Conservation (phyloP, 2,888 invertebrate species). For the Colostygia pectinataria region DNA sequence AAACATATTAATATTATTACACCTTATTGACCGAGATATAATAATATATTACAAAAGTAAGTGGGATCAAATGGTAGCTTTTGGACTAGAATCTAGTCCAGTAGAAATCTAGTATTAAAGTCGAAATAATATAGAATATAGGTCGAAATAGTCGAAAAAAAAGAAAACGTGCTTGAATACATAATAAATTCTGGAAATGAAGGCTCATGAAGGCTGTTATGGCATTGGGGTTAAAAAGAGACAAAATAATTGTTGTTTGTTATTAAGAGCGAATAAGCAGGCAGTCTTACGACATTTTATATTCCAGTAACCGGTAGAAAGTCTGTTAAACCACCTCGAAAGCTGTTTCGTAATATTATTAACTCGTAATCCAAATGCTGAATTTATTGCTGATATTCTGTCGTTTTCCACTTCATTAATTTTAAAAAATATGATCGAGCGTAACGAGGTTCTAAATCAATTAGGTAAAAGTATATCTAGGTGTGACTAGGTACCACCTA, state of each 20-base stretch:
- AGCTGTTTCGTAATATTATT: conserved; percentile 46
- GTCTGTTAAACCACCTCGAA: conserved; percentile 40
- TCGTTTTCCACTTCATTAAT: conserved; percentile 22
- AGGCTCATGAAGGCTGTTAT: not conserved
- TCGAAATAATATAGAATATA: too few species aligned
- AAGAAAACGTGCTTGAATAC: not conserved
- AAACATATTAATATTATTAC: too few species aligned
- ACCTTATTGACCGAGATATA: too few species aligned
- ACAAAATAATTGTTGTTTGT: conserved; percentile 4
- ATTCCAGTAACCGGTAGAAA: conserved; percentile 41
- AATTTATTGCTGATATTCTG: conserved; percentile 16
- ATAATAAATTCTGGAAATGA: not conserved
- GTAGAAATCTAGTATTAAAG: too few species aligned
- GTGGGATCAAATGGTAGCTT: too few species aligned
- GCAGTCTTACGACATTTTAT: conserved; percentile 27
- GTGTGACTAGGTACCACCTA: too few species aligned
- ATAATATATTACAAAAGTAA: too few species aligned
- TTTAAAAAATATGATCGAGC: not conserved
- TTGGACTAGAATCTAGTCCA: too few species aligned
- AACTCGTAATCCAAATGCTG: conserved; percentile 28
- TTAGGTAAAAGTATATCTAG: too few species aligned
- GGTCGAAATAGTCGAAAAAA: too few species aligned
- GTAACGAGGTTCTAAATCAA: not conserved
- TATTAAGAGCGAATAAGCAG: conserved; percentile 6
- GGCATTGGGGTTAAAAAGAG: conserved; percentile 11